Evolutionary conservation across 2,888 invertebrate species (phyloP), one percentile per base, ranked within the genome.

Genomic region (Dysmachus trigonus): DNA sequence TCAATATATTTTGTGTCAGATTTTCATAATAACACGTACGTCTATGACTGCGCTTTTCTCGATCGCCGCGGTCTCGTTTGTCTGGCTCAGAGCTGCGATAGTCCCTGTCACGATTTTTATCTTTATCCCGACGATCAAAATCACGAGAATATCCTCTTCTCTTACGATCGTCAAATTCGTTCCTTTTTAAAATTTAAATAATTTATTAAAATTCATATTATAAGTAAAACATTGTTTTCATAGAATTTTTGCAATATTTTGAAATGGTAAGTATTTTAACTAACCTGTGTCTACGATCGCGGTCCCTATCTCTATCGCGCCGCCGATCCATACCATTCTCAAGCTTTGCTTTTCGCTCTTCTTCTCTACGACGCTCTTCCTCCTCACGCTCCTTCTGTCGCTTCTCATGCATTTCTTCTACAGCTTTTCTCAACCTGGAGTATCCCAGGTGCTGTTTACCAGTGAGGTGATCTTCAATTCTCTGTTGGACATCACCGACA

Each of bases 381-480:
- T 93, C 93, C 88, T 95, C 95, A 76, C 94, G 93, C 81, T 94
- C 94, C 86, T 93, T 93, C 88, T 95, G 94, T 0, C 95, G 93
- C 8, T 93, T 92, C 71, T 93, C 93, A 71, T 94, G 93, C 92
- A 95, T 94, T 90, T 95, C 95, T 84, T 95, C 94, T 27, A 95
- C 94, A 0, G 95, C 95, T 90, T 94, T 94, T 85, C 95, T 95
- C 86, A 95, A 91, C 90, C 95, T 94, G 86, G 95, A 95, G 89
- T 95, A 95, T 85, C 99, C 99, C 88, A 98, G 96, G 93, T 99
- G 99, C 92, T 99, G 99, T 93, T 99, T 99, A 38, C 99, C 99
- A 94, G 97, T 98, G 86, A 99, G 93, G 93, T 99, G 99, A 91
- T 99, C 99, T 90, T 99, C 99, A 86, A 99, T 97, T 87, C 99